phyloP scores from a whole-genome alignment of 1,140 invertebrate genomes.

The Dreissena rostriformis region DNA sequence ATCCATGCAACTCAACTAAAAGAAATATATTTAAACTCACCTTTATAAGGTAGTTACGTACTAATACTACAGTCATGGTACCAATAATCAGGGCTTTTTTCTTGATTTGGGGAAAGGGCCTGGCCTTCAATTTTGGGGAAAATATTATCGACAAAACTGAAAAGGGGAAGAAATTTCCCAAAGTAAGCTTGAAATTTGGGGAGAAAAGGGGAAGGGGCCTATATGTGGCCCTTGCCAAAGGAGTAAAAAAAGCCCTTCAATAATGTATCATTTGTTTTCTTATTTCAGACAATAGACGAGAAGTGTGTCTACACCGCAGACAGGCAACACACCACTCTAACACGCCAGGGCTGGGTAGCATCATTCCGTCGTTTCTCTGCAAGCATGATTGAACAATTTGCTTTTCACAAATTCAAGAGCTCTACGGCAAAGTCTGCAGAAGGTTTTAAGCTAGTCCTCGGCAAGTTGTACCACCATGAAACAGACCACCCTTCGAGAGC shows the following conservation, averaged over 20 bases:
- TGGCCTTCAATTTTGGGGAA: too few species aligned
- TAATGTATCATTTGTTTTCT: not conserved
- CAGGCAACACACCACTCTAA: not conserved
- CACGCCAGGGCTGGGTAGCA: not conserved
- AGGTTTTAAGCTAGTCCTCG: not conserved
- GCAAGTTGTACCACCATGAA: not conserved
- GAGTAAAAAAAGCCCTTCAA: not conserved
- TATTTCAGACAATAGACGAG: conserved; percentile 1
- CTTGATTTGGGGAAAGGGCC: too few species aligned
- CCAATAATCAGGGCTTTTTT: too few species aligned
- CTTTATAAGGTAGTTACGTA: too few species aligned
- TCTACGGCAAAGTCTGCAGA: not conserved
- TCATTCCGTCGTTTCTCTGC: not conserved
- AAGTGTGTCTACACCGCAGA: not conserved
- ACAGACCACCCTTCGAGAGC: not conserved
- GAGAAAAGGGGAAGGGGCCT: too few species aligned
- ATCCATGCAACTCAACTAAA: too few species aligned
- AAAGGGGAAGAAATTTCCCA: too few species aligned
- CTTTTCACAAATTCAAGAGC: not conserved
- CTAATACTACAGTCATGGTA: too few species aligned
- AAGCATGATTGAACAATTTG: not conserved
- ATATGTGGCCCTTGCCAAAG: too few species aligned
- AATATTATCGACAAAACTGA: too few species aligned
- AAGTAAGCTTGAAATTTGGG: too few species aligned
- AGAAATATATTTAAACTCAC: too few species aligned